Evolutionary conservation across 1,140 invertebrate genomes (phyloP).

Genomic region (Colletes gigas): DNA sequence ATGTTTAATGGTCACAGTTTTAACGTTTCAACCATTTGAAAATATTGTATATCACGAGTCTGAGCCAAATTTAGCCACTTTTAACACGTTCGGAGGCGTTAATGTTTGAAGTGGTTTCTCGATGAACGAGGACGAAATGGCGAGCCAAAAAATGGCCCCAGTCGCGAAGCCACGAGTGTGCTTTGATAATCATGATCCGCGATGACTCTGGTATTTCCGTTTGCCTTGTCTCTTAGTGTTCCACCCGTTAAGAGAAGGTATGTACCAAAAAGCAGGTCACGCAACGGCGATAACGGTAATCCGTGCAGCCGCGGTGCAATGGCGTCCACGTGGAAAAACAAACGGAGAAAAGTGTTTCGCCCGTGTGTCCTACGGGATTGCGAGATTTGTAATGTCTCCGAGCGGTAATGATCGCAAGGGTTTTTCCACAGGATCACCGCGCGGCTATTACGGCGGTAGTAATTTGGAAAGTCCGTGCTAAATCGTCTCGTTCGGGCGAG

Average conservation of each 20-base stretch:
- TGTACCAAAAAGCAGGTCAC: slow-evolving; percentile 65
- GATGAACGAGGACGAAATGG: background rate
- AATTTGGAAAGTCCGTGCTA: slow-evolving; percentile 50
- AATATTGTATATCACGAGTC: no score
- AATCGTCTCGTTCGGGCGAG: slow-evolving; percentile 20
- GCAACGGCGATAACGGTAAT: slow-evolving; percentile 67
- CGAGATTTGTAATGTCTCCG: slow-evolving; percentile 1
- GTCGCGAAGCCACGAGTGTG: background rate
- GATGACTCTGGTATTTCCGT: background rate
- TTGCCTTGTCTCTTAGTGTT: slow-evolving; percentile 10
- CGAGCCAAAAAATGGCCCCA: no score
- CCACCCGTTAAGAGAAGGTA: slow-evolving; percentile 4
- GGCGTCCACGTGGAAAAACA: slow-evolving; percentile 57
- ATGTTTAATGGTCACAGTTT: no score
- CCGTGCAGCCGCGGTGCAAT: slow-evolving; percentile 56
- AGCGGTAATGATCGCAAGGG: slow-evolving; percentile 26
- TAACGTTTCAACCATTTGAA: no score
- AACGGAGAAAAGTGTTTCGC: slow-evolving; percentile 50
- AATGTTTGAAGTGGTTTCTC: no score
- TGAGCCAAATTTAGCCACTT: no score
- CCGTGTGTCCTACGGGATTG: background rate
- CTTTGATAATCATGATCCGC: background rate
- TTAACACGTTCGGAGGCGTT: no score
- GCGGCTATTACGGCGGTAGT: slow-evolving; percentile 20
- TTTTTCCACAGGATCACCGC: slow-evolving; percentile 49